Percentiles rank a stretch among this genome's conserved stretches.
phyloP scores from a whole-genome alignment of 2,113 vertebrate genomes.

The Emydocephalus ijimae region DNA sequence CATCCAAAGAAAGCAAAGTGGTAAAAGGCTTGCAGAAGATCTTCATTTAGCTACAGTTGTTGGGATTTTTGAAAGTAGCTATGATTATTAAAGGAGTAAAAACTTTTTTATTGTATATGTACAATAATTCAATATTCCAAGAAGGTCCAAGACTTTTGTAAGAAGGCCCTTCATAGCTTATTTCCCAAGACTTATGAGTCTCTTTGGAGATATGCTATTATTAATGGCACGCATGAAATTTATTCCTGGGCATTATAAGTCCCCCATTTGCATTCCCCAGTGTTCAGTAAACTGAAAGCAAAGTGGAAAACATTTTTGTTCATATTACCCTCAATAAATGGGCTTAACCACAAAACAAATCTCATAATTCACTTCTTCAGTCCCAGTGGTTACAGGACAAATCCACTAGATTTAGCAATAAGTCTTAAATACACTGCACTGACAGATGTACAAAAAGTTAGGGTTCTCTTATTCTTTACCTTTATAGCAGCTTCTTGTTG shows the following conservation, averaged over 20 bases:
- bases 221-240: not conserved
- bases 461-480: slow-evolving; percentile 47
- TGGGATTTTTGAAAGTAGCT: not conserved
- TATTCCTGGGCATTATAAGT: slow-evolving; percentile 21
- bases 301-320: slow-evolving; percentile 38
- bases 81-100: not conserved
- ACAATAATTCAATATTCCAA: not conserved
- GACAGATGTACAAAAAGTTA: slow-evolving; percentile 42
- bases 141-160: not conserved
- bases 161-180: not conserved
- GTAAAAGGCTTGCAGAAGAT: not conserved
- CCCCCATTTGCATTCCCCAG: slow-evolving; percentile 14
- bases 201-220: not conserved
- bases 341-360: slow-evolving; percentile 59
- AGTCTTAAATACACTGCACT: slow-evolving; percentile 57
- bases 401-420: slow-evolving; percentile 62
- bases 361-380: slow-evolving; percentile 57
- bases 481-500: slow-evolving; percentile 61
- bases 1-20: not conserved
- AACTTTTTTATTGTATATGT: not conserved
- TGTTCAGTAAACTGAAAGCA: slow-evolving; percentile 43
- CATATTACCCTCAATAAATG: slow-evolving; percentile 50
- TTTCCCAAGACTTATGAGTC: slow-evolving; percentile 10
- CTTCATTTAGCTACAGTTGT: not conserved
- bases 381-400: slow-evolving; percentile 59